Conservation (phyloP, 2,888 invertebrate species). For the Poecilobothrus nobilitatus region DNA sequence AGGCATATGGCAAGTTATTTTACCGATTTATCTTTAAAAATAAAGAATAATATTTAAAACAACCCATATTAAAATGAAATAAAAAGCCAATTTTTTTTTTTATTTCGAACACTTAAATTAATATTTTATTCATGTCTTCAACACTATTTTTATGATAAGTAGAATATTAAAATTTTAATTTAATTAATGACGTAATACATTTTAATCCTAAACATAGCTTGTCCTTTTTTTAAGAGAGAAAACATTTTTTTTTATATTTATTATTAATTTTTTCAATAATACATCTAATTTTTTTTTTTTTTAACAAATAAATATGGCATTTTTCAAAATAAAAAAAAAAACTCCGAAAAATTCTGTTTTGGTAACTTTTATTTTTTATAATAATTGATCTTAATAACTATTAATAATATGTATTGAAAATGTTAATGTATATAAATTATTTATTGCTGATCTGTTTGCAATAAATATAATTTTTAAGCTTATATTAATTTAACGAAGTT, state of each 20-base stretch:
- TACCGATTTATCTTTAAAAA: too few species aligned
- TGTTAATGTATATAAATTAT: neutral
- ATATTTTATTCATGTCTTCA: neutral
- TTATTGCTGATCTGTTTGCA: neutral
- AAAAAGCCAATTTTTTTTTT: neutral
- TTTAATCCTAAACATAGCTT: too few species aligned
- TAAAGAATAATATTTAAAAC: too few species aligned
- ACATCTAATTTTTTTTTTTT: neutral
- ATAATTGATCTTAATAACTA: slow-evolving; percentile 1
- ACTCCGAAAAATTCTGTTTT: neutral
- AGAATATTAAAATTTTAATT: neutral
- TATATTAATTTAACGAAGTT: neutral
- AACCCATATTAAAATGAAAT: neutral
- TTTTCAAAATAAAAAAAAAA: neutral
- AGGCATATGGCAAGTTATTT: too few species aligned
- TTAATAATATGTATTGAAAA: neutral
- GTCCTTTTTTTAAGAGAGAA: neutral
- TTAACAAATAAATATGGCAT: slow-evolving; percentile 3
- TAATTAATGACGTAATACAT: too few species aligned
- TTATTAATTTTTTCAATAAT: neutral
- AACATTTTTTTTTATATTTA: neutral
- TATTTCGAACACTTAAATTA: neutral
- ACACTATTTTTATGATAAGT: neutral
- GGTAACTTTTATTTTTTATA: neutral
- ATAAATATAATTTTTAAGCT: neutral